Conservation (phyloP, 2,113 vertebrate genomes). For the Peromyscus californicus region DNA sequence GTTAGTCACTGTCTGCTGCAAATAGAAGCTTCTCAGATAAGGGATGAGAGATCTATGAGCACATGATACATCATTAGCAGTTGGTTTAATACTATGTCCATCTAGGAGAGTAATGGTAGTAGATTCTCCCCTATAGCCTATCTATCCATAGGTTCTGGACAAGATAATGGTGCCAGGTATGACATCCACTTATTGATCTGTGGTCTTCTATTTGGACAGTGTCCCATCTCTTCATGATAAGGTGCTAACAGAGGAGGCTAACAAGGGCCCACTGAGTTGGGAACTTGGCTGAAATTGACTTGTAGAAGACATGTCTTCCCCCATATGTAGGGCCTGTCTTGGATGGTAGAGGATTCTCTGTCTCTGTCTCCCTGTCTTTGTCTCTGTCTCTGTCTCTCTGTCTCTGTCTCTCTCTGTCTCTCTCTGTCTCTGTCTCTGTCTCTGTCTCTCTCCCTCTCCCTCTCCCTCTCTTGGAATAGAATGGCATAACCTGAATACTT, state of each 20-base stretch:
- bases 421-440: too few species aligned
- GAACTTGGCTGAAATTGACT: background rate
- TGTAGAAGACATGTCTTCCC: background rate
- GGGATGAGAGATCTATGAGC: background rate
- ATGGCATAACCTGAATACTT: background rate
- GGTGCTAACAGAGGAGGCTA: background rate
- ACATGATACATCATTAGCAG: background rate
- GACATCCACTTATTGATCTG: background rate
- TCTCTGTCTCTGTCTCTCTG: too few species aligned
- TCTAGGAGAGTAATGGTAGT: background rate
- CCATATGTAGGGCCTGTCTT: background rate
- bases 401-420: background rate
- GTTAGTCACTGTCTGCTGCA: background rate
- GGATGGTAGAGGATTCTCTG: background rate
- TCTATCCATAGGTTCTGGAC: background rate
- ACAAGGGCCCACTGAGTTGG: background rate
- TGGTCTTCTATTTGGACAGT: background rate
- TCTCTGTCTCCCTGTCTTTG: too few species aligned
- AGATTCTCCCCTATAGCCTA: background rate
- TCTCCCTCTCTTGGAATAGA: background rate
- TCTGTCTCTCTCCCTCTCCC: accelerated
- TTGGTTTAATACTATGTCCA: background rate
- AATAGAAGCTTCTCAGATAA: background rate
- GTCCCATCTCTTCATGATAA: background rate
- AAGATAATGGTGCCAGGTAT: background rate